Base-by-base conservation (phyloP, 2,888 invertebrate genomes). In the Mesorhabditis sp. region DNA sequence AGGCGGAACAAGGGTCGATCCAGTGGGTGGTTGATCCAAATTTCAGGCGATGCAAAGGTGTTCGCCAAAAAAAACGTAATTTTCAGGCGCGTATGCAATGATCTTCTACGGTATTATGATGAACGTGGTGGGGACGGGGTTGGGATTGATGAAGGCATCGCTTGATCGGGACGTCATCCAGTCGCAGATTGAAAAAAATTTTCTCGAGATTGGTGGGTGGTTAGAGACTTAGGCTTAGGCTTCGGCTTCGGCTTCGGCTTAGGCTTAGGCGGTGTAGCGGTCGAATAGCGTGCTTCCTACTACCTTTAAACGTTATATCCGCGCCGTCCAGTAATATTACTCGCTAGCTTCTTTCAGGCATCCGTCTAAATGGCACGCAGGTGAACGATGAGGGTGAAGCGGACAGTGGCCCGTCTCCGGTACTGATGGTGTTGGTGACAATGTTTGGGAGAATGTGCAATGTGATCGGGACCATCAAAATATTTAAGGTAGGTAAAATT, bases 81-180 rank as follows among this genome's bases (percentile, higher is more conserved):
- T 50, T 50, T 28, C 28, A 50, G 58, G 58, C n/a, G 58, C 58
- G 10, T 50, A 50, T 50, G 58, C 58, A 50, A 50, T 50, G 58
- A 50, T 50, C 58, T 13, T 50, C 10, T 50, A 50, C n/a, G 58
- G 58, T 2, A n/a, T 50, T 10, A 50, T 50, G n/a, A 10, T 50
- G n/a, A 50, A 50, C 58, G 58, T 50, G 10, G n/a, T 50, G 7
- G 58, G 58, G n/a, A 50, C 58, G 58, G 58, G 58, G 58, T n/a
- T 50, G 10, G 58, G 58, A 13, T 50, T 50, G 58, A 50, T 50
- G 10, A 50, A 50, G n/a, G 58, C 58, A 10, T 50, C 58, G n/a
- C 58, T 50, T 50, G 58, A 50, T 50, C 58, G 58, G n/a, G 58
- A 50, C n/a, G 58, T 50, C 58, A 50, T 50, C n/a, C 58, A 50